Conservation (phyloP, 1,140 invertebrate genomes). For the Varroa destructor region DNA sequence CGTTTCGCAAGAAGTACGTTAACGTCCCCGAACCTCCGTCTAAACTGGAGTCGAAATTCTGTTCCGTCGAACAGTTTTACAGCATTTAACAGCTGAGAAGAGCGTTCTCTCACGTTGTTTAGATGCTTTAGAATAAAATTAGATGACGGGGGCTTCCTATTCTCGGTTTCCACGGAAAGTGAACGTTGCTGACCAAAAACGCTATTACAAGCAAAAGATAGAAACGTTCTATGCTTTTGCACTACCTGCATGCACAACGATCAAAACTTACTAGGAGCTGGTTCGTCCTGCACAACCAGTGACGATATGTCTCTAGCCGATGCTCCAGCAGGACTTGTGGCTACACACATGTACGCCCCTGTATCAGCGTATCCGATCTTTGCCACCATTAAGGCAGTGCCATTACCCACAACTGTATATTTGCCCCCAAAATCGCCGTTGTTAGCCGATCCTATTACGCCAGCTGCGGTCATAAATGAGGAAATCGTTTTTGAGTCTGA, state of each 20-base stretch:
- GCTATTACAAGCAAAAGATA: too few species aligned
- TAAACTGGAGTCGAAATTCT: too few species aligned
- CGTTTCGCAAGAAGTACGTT: too few species aligned
- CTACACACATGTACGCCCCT: slow-evolving; percentile 63
- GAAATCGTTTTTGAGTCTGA: neutral
- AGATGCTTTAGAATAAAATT: too few species aligned
- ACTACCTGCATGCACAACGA: too few species aligned
- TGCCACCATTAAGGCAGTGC: slow-evolving; percentile 52
- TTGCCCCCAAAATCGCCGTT: neutral
- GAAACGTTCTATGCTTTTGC: too few species aligned
- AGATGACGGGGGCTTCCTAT: too few species aligned
- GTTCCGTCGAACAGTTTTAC: too few species aligned
- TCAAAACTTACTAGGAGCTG: slow-evolving; percentile 49
- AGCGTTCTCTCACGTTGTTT: too few species aligned
- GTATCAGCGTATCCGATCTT: slow-evolving; percentile 57
- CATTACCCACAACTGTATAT: slow-evolving; percentile 44
- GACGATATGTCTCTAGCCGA: slow-evolving; percentile 54
- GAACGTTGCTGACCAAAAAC: neutral
- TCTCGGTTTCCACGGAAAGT: too few species aligned
- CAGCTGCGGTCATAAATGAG: neutral
- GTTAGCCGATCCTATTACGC: neutral
- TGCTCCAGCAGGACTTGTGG: slow-evolving; percentile 53
- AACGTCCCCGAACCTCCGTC: too few species aligned
- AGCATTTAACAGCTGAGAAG: too few species aligned
- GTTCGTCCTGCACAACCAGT: slow-evolving; percentile 55